These are phyloP conservation scores for Pimephales promelas DNA, from an alignment of 2,113 vertebrate species.

Conservation along the genomic window DNA sequence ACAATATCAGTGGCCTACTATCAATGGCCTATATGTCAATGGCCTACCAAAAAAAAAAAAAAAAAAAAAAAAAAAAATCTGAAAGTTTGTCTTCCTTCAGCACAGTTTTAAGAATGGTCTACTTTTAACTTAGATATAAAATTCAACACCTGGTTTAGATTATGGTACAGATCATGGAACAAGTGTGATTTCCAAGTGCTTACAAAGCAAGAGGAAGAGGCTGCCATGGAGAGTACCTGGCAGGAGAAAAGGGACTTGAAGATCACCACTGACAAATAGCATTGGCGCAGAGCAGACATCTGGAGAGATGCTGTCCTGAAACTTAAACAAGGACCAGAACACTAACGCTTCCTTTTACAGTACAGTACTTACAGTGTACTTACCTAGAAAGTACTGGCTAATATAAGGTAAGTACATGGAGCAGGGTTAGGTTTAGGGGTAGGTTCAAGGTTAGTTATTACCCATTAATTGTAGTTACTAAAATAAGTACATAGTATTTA, in stretches of 20 bases:
- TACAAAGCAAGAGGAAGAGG: conserved; percentile 1
- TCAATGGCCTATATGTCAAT: too few relatives aligned
- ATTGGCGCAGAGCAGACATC: conserved; percentile 4
- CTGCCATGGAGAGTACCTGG: conserved; percentile 5
- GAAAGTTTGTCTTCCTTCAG: not conserved
- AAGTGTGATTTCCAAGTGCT: conserved; percentile 6
- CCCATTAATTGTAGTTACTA: too few relatives aligned
- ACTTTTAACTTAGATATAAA: not conserved
- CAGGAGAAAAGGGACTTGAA: conserved; percentile 6
- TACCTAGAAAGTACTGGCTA: too few relatives aligned
- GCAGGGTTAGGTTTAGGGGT: too few relatives aligned
- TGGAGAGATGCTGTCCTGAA: conserved; percentile 12
- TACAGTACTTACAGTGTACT: too few relatives aligned
- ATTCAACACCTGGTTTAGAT: conserved; percentile 21
- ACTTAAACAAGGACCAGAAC: not conserved
- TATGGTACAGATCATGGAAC: conserved; percentile 10
- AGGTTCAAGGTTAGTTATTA: too few relatives aligned
- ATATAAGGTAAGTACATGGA: too few relatives aligned
- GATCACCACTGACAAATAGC: conserved; percentile 13
- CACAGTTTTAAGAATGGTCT: not conserved
- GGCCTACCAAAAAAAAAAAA: too few relatives aligned
- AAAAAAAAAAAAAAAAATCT: not conserved
- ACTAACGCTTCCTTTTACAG: too few relatives aligned
- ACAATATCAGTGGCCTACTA: too few relatives aligned
- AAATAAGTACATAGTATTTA: too few relatives aligned